A percentile compares a stretch with the other conserved stretches of the same genome.
phyloP scores from a whole-genome alignment of 1,140 invertebrate species.

The Ips typographus region DNA sequence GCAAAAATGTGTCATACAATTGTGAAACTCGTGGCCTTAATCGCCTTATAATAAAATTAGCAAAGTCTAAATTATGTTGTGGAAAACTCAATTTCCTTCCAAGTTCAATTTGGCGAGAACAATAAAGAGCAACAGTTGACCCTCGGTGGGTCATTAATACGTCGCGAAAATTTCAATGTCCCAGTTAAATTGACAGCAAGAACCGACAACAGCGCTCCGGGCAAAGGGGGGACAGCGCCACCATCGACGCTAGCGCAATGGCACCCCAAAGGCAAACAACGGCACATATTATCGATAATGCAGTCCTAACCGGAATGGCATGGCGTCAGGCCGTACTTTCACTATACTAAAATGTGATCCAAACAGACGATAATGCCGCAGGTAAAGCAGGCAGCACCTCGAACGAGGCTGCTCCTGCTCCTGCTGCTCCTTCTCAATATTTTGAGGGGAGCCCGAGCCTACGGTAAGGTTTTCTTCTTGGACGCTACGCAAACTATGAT shows the following conservation, averaged over 20 bases:
- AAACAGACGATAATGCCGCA: slow-evolving; percentile 38
- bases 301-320: slow-evolving; percentile 8
- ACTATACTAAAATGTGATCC: slow-evolving; percentile 34
- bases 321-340: background rate
- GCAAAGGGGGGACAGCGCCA: slow-evolving; percentile 10
- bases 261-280: background rate
- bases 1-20: too few species aligned
- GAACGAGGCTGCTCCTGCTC: slow-evolving; percentile 37
- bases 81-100: too few species aligned
- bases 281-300: slow-evolving; percentile 4
- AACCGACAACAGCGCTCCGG: background rate
- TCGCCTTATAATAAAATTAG: too few species aligned
- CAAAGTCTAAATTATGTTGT: too few species aligned
- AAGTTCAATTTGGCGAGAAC: too few species aligned
- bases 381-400: slow-evolving; percentile 36
- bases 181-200: too few species aligned
- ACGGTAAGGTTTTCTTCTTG: slow-evolving; percentile 21
- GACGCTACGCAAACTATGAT: background rate
- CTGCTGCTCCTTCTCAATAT: slow-evolving; percentile 35
- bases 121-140: too few species aligned
- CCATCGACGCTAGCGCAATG: slow-evolving; percentile 23
- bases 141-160: too few species aligned
- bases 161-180: too few species aligned
- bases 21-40: too few species aligned
- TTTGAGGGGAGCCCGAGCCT: slow-evolving; percentile 18